Evolutionary conservation across 2,113 vertebrate genomes (phyloP).

Genomic region (Syngnathus typhle): DNA sequence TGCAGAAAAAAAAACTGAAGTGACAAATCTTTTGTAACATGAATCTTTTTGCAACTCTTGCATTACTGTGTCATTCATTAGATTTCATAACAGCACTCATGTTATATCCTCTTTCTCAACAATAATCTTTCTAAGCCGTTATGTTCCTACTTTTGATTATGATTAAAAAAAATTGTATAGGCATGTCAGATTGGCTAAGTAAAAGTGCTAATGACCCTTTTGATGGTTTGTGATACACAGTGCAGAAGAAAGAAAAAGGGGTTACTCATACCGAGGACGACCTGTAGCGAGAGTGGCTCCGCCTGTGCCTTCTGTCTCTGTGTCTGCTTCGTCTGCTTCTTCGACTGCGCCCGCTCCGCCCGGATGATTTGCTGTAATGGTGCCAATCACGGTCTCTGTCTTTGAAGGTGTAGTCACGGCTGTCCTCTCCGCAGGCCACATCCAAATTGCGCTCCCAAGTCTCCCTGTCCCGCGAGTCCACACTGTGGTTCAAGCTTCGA

Average conservation of each 20-base stretch:
- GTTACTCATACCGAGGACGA: constrained; percentile 83
- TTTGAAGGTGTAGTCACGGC: constrained; percentile 38
- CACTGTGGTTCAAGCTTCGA: constrained; percentile 59
- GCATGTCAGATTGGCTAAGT: constrained; percentile 43
- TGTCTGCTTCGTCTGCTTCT: constrained; percentile 70
- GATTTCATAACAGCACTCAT: constrained; percentile 39
- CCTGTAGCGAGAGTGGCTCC: constrained; percentile 70
- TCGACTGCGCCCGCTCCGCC: constrained; percentile 77
- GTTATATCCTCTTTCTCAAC: constrained; percentile 31
- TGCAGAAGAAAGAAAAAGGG: constrained; percentile 26
- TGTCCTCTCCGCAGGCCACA: constrained; percentile 68
- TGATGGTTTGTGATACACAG: constrained; percentile 36
- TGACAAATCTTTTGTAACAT: constrained; percentile 42
- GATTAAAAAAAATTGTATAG: constrained; percentile 36
- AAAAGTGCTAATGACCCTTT: constrained; percentile 50
- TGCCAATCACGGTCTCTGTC: constrained; percentile 78
- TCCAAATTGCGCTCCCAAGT: constrained; percentile 70
- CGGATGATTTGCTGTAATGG: constrained; percentile 93
- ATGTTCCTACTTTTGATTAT: constrained; percentile 32
- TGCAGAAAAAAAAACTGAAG: constrained; percentile 76
- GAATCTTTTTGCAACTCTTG: constrained; percentile 20
- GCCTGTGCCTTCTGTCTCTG: constrained; percentile 76
- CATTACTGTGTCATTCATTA: constrained; percentile 30
- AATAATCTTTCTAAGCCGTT: constrained; percentile 26
- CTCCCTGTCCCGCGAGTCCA: constrained; percentile 69